A percentile compares a stretch with the other conserved stretches of the same genome.
phyloP scores from a whole-genome alignment of 1,140 invertebrate species.

The Zaprionus davidi region DNA sequence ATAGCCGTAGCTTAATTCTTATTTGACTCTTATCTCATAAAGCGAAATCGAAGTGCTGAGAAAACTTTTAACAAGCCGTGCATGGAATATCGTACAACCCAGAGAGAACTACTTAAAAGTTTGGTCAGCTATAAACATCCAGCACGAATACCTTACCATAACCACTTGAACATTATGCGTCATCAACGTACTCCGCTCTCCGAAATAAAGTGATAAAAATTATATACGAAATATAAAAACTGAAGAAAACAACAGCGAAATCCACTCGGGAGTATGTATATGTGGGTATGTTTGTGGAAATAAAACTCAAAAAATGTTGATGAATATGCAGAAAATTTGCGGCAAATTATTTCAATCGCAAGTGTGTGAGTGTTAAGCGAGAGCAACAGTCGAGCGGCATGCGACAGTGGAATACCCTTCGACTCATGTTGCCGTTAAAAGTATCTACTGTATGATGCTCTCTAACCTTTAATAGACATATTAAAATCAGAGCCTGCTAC shows the following conservation, averaged over 20 bases:
- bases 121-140: background rate
- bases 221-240: slow-evolving; percentile 24
- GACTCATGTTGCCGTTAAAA: no score
- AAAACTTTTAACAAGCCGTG: background rate
- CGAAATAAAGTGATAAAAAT: slow-evolving; percentile 38
- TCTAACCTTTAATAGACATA: no score
- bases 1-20: background rate
- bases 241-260: slow-evolving; percentile 42
- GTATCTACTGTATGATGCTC: no score
- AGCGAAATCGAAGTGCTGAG: background rate
- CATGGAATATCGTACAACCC: background rate
- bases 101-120: background rate
- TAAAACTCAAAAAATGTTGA: slow-evolving; percentile 37
- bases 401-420: no score
- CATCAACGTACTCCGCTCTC: slow-evolving; percentile 4
- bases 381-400: no score
- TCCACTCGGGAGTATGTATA: background rate
- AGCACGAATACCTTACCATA: slow-evolving; percentile 9
- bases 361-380: slow-evolving; percentile 1
- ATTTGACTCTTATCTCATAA: background rate
- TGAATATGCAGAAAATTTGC: slow-evolving; percentile 56
- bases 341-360: slow-evolving; percentile 32
- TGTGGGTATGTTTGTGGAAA: background rate
- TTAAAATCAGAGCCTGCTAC: no score
- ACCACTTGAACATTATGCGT: slow-evolving; percentile 33